phyloP scores from a whole-genome alignment of 2,888 invertebrate genomes.

The Siphlonurus alternatus region DNA sequence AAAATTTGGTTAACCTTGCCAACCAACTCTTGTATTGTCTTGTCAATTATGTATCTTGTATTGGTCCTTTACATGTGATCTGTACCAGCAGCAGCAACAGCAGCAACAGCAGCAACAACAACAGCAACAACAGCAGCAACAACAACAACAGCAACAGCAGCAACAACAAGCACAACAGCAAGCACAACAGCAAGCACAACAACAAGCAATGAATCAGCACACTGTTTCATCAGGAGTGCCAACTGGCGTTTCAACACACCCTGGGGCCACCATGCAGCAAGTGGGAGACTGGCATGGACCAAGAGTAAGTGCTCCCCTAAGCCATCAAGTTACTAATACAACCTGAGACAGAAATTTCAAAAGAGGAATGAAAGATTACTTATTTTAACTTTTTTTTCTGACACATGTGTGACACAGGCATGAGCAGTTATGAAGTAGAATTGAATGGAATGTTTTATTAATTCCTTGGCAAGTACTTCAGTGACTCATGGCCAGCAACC shows the following conservation, averaged over 20 bases:
- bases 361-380: conserved; percentile 1
- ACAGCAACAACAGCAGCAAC: conserved; percentile 26
- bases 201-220: conserved; percentile 19
- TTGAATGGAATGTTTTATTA: too few species aligned
- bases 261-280: conserved; percentile 22
- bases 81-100: too few species aligned
- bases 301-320: too few species aligned
- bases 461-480: too few species aligned
- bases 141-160: conserved; percentile 28
- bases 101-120: conserved; percentile 33
- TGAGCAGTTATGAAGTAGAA: too few species aligned
- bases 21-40: too few species aligned
- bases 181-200: conserved; percentile 16
- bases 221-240: conserved; percentile 2
- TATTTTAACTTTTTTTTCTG: neutral
- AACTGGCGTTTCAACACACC: conserved; percentile 5
- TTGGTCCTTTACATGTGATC: too few species aligned
- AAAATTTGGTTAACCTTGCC: too few species aligned
- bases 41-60: too few species aligned
- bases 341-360: neutral
- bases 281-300: conserved; percentile 49
- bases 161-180: conserved; percentile 27
- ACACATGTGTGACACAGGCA: too few species aligned
- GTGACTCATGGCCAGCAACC: too few species aligned
- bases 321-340: too few species aligned